Percentiles rank a stretch among this genome's conserved stretches.
Evolutionary conservation across 2,113 vertebrate genomes (phyloP).

Genomic region (Lepidothrix coronata): DNA sequence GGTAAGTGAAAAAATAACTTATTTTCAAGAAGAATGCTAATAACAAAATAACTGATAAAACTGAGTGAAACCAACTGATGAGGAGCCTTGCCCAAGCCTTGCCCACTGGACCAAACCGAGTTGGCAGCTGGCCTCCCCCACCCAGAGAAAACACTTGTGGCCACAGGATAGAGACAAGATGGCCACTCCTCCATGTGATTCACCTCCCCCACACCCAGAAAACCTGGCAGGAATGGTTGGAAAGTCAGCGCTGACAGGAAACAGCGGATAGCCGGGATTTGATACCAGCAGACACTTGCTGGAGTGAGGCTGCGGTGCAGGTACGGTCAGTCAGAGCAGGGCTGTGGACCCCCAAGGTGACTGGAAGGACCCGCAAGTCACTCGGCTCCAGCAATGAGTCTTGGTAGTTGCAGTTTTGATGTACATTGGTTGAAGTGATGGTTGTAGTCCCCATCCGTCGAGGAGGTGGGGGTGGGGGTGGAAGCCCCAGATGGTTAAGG

Average conservation of each 20-base stretch:
- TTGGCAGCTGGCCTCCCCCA: background rate
- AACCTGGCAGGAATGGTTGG: background rate
- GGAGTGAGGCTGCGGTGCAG: background rate
- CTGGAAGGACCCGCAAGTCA: background rate
- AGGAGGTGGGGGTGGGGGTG: background rate
- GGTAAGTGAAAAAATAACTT: background rate
- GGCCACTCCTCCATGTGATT: background rate
- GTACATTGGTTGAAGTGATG: background rate
- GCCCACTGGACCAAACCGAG: background rate
- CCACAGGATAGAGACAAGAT: background rate
- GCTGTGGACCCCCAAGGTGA: background rate
- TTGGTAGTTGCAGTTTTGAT: background rate
- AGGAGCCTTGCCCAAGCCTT: background rate
- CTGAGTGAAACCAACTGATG: background rate
- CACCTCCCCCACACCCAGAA: background rate
- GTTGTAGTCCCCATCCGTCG: background rate
- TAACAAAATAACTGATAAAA: background rate
- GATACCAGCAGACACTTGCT: background rate
- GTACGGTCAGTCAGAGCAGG: background rate
- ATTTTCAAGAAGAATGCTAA: background rate
- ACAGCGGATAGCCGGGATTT: background rate
- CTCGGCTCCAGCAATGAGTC: background rate
- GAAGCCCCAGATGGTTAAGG: background rate
- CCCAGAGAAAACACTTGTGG: background rate
- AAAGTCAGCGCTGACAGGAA: background rate